phyloP scores from a whole-genome alignment of 2,113 vertebrate species.

The Cyanoderma ruficeps region DNA sequence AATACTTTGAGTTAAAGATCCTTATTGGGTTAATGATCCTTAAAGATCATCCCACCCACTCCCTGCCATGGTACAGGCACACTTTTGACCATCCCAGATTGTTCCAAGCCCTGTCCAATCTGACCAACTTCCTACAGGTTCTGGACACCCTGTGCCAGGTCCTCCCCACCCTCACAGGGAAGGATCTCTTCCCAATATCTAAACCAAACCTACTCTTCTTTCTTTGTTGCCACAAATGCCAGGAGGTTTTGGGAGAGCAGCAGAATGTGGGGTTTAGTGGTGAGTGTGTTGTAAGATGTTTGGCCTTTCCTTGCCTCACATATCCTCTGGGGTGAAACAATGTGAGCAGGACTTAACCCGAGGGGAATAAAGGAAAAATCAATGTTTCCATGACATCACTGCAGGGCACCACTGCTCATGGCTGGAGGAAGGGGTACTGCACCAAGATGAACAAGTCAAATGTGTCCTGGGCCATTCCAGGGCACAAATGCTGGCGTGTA shows the following conservation, averaged over 20 bases:
- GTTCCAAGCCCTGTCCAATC: fast-evolving
- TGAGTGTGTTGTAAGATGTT: neutral
- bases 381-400: neutral
- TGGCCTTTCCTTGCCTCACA: neutral
- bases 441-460: neutral
- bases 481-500: neutral
- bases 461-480: neutral
- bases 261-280: neutral
- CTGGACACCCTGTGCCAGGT: neutral
- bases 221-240: neutral
- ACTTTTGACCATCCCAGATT: fast-evolving
- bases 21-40: neutral
- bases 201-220: neutral
- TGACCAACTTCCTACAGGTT: neutral
- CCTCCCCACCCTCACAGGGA: neutral
- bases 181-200: neutral
- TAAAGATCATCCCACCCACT: neutral
- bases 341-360: neutral
- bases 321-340: neutral
- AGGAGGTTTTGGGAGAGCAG: neutral
- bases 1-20: neutral
- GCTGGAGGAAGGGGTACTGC: neutral
- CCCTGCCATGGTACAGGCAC: neutral
- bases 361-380: neutral
- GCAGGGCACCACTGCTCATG: neutral